Evolutionary conservation across 2,797 vertebrate genomes (phyloP).

Genomic region (Bryconaethiops microstoma): DNA sequence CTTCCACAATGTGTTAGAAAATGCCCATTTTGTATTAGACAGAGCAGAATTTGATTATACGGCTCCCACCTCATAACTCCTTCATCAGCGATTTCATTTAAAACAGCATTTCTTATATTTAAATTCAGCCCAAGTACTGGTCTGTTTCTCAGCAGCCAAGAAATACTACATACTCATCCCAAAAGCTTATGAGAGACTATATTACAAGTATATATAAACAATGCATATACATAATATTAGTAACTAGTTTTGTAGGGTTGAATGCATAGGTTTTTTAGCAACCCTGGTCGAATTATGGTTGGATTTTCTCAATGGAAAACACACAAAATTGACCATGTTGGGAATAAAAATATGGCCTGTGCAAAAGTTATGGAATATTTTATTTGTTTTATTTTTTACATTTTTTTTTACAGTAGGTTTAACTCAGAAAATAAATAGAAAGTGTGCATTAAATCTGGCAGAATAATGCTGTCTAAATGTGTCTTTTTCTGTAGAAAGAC

Average conservation of each 20-base stretch:
- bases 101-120: background rate
- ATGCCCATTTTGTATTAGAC: background rate
- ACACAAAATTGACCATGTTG: no score
- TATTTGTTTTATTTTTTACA: no score
- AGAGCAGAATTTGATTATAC: background rate
- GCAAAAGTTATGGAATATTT: no score
- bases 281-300: no score
- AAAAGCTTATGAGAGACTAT: background rate
- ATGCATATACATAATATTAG: background rate
- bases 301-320: no score
- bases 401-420: no score
- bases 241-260: background rate
- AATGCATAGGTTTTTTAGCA: no score
- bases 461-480: no score
- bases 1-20: background rate
- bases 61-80: background rate
- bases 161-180: background rate
- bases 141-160: background rate
- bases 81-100: background rate
- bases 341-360: no score
- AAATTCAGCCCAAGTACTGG: background rate
- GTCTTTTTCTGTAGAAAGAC: no score
- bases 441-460: no score
- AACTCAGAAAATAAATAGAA: no score
- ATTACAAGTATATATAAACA: background rate